Percentiles rank a stretch among this genome's conserved stretches.
Conservation (phyloP, 2,797 vertebrate genomes). For the Chaenodraco wilsoni region DNA sequence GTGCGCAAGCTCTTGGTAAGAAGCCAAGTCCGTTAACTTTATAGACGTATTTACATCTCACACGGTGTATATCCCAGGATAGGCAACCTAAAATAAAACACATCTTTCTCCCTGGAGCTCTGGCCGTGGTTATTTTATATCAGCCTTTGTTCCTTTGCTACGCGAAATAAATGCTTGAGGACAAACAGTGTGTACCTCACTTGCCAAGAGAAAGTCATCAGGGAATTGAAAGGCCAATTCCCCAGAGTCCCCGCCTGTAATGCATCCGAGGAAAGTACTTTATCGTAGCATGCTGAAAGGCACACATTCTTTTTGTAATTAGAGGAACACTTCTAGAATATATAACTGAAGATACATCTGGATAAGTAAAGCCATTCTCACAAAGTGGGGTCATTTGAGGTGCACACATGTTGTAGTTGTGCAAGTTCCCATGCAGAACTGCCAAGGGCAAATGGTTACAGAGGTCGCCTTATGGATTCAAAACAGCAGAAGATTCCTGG, state of each 20-base stretch:
- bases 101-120: constrained; percentile 26
- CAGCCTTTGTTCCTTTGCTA: constrained; percentile 15
- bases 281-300: constrained; percentile 32
- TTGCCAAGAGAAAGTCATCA: constrained; percentile 17
- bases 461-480: constrained; percentile 42
- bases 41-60: constrained; percentile 14
- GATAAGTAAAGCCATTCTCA: constrained; percentile 3
- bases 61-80: constrained; percentile 8
- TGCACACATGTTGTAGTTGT: constrained; percentile 30
- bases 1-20: background rate
- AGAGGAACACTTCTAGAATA: constrained; percentile 1
- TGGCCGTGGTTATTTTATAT: constrained; percentile 40
- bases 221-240: constrained; percentile 31
- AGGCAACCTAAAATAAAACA: constrained; percentile 2
- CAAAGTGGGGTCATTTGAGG: constrained; percentile 25
- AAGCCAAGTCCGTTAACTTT: constrained; percentile 17
- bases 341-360: background rate
- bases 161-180: constrained; percentile 37
- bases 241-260: constrained; percentile 22
- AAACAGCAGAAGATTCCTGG: constrained; percentile 19
- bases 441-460: constrained; percentile 60
- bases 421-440: constrained; percentile 16
- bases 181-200: constrained; percentile 23
- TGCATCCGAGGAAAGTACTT: constrained; percentile 36
- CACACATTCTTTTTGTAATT: constrained; percentile 22